phyloP scores from a whole-genome alignment of 2,888 invertebrate genomes.

The Halocaridina rubra region DNA sequence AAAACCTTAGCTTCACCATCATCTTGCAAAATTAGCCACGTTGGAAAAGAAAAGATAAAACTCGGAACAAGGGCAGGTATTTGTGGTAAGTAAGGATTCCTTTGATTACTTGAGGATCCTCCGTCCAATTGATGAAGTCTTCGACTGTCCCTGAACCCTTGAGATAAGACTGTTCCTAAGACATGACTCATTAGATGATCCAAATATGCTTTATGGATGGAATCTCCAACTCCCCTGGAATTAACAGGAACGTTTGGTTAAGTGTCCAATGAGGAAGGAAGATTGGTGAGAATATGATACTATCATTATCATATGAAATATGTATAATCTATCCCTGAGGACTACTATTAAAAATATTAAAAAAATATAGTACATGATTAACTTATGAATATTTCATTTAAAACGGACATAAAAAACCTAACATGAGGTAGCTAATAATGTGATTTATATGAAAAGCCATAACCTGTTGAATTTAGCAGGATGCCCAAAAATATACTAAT shows the following conservation, averaged over 20 bases:
- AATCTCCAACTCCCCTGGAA: conserved; percentile 72
- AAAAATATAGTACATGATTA: too few relatives aligned
- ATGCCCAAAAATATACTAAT: too few relatives aligned
- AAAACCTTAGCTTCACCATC: conserved; percentile 38
- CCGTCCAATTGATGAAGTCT: background rate
- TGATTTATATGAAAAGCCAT: too few relatives aligned
- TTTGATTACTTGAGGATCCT: background rate
- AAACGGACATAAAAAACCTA: too few relatives aligned
- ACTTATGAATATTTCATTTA: too few relatives aligned
- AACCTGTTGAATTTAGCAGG: too few relatives aligned
- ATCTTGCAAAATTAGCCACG: conserved; percentile 54
- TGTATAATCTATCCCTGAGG: too few relatives aligned
- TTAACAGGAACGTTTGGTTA: conserved; percentile 68
- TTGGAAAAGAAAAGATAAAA: conserved; percentile 33
- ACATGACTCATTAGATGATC: conserved; percentile 74
- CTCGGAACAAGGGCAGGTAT: conserved; percentile 6
- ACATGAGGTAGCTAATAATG: too few relatives aligned
- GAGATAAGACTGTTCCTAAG: conserved; percentile 30
- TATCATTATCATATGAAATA: too few relatives aligned
- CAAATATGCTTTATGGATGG: conserved; percentile 73
- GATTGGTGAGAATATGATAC: too few relatives aligned
- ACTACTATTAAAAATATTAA: too few relatives aligned
- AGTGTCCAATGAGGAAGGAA: too few relatives aligned
- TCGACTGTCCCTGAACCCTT: background rate
- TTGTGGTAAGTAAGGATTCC: conserved; percentile 36